Percentiles rank a stretch among this genome's conserved stretches.
phyloP scores from a whole-genome alignment of 2,797 vertebrate genomes.

The Sebastes goodei region DNA sequence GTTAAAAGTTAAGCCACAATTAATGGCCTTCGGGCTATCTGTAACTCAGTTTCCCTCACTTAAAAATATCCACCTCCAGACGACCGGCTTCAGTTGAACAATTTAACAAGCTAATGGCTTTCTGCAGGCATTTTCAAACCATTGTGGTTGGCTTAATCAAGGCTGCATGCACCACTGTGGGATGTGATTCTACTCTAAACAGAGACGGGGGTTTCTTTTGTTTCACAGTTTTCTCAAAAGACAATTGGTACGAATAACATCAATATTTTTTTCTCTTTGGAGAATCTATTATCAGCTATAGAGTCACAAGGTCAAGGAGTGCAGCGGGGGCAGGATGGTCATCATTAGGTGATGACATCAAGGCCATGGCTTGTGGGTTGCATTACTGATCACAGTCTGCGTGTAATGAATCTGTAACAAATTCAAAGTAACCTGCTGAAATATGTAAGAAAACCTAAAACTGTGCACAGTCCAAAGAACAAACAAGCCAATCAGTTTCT shows the following conservation, averaged over 20 bases:
- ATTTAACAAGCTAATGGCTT: background rate
- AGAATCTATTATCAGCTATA: background rate
- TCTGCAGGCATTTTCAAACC: background rate
- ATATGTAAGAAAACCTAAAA: conserved; percentile 10
- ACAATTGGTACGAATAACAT: background rate
- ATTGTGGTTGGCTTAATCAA: background rate
- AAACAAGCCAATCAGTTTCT: conserved; percentile 50
- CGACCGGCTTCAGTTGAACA: background rate
- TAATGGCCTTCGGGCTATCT: background rate
- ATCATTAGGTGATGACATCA: background rate
- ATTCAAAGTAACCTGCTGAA: conserved; percentile 27
- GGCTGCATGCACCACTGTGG: background rate
- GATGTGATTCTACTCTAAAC: background rate
- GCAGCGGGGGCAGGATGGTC: background rate
- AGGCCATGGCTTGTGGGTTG: background rate
- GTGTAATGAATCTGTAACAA: conserved; percentile 33
- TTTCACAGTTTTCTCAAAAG: background rate
- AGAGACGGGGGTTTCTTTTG: background rate
- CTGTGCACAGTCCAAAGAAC: conserved; percentile 23
- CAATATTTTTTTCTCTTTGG: background rate
- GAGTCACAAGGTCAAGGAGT: background rate
- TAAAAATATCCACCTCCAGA: background rate
- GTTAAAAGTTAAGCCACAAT: background rate
- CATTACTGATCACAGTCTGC: conserved; percentile 1
- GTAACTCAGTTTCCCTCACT: background rate